Conservation (phyloP, 2,797 vertebrate species). For the Manis pentadactyla region DNA sequence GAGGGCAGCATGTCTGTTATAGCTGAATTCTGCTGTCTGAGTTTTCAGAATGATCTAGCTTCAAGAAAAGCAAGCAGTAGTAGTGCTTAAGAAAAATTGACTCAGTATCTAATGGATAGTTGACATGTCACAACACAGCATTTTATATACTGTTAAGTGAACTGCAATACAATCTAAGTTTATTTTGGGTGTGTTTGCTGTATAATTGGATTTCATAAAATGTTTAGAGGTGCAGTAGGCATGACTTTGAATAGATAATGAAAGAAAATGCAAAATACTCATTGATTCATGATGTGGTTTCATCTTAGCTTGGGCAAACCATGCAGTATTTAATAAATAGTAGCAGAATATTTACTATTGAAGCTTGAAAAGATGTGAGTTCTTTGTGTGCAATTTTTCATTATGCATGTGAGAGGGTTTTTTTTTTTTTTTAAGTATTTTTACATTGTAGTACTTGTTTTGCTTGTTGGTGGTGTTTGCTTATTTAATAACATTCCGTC, state of each 20-base stretch:
- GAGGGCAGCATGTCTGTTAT: constrained; percentile 95
- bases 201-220: constrained; percentile 92
- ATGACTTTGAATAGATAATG: constrained; percentile 95
- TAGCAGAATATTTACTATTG: constrained; percentile 98
- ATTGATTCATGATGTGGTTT: constrained; percentile 93
- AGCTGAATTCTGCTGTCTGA: constrained; percentile 92
- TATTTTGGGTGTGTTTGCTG: constrained; percentile 89
- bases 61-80: constrained; percentile 93
- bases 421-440: constrained; percentile 89
- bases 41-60: constrained; percentile 93
- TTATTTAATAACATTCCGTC: constrained; percentile 99
- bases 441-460: constrained; percentile 95
- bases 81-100: constrained; percentile 96
- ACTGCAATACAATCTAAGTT: constrained; percentile 98
- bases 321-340: constrained; percentile 98
- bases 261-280: constrained; percentile 91
- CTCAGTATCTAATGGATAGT: constrained; percentile 94
- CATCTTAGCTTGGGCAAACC: constrained; percentile 97
- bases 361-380: constrained; percentile 99
- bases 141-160: constrained; percentile 95
- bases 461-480: constrained; percentile 94
- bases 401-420: constrained; percentile 96
- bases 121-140: constrained; percentile 91
- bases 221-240: constrained; percentile 94
- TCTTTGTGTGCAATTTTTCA: constrained; percentile 99